Conservation (phyloP, 2,797 vertebrate species). For the Sebastes variabilis region DNA sequence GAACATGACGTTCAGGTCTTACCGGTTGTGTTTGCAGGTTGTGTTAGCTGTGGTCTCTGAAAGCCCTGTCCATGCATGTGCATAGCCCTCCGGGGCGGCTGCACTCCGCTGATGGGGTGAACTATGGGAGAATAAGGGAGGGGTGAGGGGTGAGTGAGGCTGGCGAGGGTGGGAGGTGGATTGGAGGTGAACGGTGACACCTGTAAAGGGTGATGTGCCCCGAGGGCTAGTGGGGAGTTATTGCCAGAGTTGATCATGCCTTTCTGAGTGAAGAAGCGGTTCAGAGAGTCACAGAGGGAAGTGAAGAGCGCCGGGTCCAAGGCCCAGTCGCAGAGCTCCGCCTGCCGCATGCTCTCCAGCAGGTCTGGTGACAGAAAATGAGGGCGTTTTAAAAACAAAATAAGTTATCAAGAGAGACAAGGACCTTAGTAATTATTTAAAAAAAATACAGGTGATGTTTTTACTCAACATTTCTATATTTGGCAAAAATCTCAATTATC, state of each 20-base stretch:
- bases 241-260: constrained; percentile 85
- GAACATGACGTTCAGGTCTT: constrained; percentile 26
- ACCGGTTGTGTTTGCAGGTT: constrained; percentile 71
- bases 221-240: constrained; percentile 60
- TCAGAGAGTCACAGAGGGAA: constrained; percentile 96
- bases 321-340: constrained; percentile 95
- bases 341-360: constrained; percentile 96
- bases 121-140: constrained; percentile 63
- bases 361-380: constrained; percentile 81
- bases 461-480: not conserved
- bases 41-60: constrained; percentile 68
- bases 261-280: constrained; percentile 96
- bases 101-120: constrained; percentile 54
- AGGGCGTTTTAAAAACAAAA: not conserved
- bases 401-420: not conserved
- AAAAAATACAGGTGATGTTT: not conserved
- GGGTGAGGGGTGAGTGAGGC: constrained; percentile 80
- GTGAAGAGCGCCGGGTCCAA: constrained; percentile 94
- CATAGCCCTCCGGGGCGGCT: constrained; percentile 63
- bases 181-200: constrained; percentile 39
- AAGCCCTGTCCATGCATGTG: constrained; percentile 63
- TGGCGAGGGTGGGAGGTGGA: constrained; percentile 66
- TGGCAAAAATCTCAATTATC: not conserved
- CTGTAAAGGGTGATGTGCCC: constrained; percentile 56
- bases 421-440: not conserved